Evolutionary conservation across 2,797 vertebrate genomes (phyloP).

Genomic region (Characodon lateralis): DNA sequence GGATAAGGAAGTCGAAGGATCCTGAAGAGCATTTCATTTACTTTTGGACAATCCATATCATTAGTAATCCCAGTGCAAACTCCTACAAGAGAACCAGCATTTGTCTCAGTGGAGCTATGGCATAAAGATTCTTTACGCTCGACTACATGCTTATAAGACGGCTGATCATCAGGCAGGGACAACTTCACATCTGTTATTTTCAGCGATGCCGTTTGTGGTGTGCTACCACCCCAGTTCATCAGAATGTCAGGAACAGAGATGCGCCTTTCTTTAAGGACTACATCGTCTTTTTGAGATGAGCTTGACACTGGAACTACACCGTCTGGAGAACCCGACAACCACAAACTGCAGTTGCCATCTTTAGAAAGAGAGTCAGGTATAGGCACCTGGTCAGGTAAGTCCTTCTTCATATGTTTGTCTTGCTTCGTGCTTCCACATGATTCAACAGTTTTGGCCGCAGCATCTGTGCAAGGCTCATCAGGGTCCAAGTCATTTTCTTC

Average conservation of each 20-base stretch:
- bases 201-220: background rate
- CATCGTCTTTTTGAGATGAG: conserved; percentile 55
- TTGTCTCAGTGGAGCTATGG: background rate
- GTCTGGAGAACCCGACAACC: conserved; percentile 52
- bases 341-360: conserved; percentile 29
- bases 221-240: conserved; percentile 36
- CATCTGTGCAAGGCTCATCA: background rate
- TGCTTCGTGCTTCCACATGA: background rate
- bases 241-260: conserved; percentile 59
- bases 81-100: background rate
- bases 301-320: conserved; percentile 43
- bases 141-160: background rate
- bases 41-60: background rate
- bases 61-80: background rate
- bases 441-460: background rate
- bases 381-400: background rate
- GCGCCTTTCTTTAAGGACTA: conserved; percentile 20
- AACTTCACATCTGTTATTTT: background rate
- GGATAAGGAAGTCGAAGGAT: conserved; percentile 36
- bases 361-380: background rate
- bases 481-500: background rate
- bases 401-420: background rate
- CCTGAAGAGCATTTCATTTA: conserved; percentile 1
- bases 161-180: background rate
- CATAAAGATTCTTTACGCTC: background rate